These are phyloP conservation scores for Yponomeuta sedellus DNA, from an alignment of 2,888 invertebrate genomes.

Conservation along the genomic window DNA sequence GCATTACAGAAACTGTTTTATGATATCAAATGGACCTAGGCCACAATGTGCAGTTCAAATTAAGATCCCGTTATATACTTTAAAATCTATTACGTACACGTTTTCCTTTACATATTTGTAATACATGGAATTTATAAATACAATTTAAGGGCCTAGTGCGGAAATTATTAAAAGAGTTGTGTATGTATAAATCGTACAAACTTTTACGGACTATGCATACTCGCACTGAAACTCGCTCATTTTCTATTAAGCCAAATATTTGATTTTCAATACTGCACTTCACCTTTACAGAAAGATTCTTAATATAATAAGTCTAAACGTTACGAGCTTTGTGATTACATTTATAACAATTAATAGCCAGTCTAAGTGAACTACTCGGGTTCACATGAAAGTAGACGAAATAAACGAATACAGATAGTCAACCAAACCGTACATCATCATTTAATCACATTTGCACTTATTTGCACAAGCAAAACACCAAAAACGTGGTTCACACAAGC, in stretches of 20 bases:
- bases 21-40: slow-evolving; percentile 1
- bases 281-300: neutral
- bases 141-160: neutral
- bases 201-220: neutral
- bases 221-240: neutral
- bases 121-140: neutral
- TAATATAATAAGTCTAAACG: neutral
- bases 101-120: slow-evolving; percentile 7
- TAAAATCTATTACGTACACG: slow-evolving; percentile 5
- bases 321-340: slow-evolving; percentile 5
- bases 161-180: neutral
- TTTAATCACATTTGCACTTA: neutral
- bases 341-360: neutral
- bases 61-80: neutral
- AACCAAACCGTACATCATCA: neutral
- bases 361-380: neutral
- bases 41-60: neutral
- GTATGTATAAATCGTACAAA: slow-evolving; percentile 3
- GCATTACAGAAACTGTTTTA: neutral
- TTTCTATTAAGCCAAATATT: neutral
- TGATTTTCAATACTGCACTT: neutral
- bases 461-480: neutral
- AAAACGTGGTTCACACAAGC: neutral
- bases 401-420: neutral
- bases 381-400: neutral